These are phyloP conservation scores for Triplophysa dalaica DNA, from an alignment of 2,113 vertebrate genomes.

Conservation along the genomic window DNA sequence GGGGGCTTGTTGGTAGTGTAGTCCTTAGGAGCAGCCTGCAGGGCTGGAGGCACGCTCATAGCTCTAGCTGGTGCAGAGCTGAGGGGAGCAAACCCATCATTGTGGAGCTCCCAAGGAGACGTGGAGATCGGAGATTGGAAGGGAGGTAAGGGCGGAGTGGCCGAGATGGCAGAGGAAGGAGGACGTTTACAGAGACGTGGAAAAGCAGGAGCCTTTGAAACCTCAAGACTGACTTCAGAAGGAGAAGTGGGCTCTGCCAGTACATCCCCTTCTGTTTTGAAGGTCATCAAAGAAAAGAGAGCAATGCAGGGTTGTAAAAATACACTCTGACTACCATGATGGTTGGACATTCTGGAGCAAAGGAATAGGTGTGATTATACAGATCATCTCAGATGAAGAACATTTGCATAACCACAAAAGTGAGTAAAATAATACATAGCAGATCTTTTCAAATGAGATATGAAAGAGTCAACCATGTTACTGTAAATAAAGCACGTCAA, in stretches of 20 bases:
- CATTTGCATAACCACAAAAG: no score
- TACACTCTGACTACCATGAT: neutral
- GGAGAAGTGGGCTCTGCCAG: conserved; percentile 66
- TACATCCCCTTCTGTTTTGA: conserved; percentile 69
- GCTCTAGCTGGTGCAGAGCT: conserved; percentile 45
- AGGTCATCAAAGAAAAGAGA: conserved; percentile 69
- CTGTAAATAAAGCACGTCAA: no score
- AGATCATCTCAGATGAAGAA: neutral
- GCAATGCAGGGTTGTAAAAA: conserved; percentile 58
- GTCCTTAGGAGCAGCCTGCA: conserved; percentile 34
- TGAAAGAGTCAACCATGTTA: no score
- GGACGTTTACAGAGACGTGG: conserved; percentile 62
- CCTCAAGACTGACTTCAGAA: conserved; percentile 48
- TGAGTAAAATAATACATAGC: no score
- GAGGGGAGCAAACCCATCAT: conserved; percentile 69
- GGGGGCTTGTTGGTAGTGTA: conserved; percentile 55
- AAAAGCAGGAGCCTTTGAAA: conserved; percentile 60
- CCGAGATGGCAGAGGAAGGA: conserved; percentile 58
- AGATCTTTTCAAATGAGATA: no score
- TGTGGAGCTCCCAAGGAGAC: conserved; percentile 72
- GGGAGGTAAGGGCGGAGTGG: conserved; percentile 65
- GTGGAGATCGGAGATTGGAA: conserved; percentile 62
- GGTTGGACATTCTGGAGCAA: neutral
- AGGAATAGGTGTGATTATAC: neutral
- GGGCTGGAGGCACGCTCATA: conserved; percentile 47